A percentile compares a stretch with the other conserved stretches of the same genome.
Evolutionary conservation across 2,797 vertebrate species (phyloP).

Genomic region (Masticophis lateralis): DNA sequence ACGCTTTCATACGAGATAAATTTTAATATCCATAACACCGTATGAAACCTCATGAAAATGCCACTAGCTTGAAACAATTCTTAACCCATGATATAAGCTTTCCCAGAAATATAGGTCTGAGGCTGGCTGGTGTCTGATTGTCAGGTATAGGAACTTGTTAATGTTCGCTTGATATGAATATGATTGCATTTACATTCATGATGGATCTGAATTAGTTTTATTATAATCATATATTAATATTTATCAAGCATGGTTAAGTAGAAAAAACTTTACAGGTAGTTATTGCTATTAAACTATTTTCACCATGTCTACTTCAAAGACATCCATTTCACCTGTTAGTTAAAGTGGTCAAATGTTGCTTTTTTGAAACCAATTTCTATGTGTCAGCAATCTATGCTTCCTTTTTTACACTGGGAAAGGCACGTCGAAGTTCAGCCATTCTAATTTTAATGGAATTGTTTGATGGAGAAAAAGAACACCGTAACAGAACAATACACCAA

Average conservation of each 20-base stretch:
- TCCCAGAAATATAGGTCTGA: neutral
- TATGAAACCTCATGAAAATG: neutral
- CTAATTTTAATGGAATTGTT: slow-evolving; percentile 42
- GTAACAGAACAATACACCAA: slow-evolving; percentile 20
- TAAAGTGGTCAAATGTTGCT: slow-evolving; percentile 27
- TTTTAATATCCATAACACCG: neutral
- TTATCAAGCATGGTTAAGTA: neutral
- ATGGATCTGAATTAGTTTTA: neutral
- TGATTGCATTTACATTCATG: neutral
- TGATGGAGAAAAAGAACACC: slow-evolving; percentile 24
- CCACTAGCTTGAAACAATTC: neutral
- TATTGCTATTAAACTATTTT: neutral
- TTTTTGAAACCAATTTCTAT: slow-evolving; percentile 31
- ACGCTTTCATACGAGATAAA: neutral
- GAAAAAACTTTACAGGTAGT: neutral
- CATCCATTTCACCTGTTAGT: neutral
- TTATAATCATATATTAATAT: neutral
- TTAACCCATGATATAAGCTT: neutral
- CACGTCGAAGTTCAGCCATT: slow-evolving; percentile 12
- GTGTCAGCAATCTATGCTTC: slow-evolving; percentile 21
- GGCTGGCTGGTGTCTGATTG: neutral
- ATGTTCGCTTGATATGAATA: neutral
- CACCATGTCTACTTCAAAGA: slow-evolving; percentile 13
- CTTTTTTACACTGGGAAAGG: slow-evolving; percentile 26
- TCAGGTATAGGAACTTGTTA: neutral